Evolutionary conservation across 2,888 invertebrate genomes (phyloP).

Genomic region (Mimachlamys varia): DNA sequence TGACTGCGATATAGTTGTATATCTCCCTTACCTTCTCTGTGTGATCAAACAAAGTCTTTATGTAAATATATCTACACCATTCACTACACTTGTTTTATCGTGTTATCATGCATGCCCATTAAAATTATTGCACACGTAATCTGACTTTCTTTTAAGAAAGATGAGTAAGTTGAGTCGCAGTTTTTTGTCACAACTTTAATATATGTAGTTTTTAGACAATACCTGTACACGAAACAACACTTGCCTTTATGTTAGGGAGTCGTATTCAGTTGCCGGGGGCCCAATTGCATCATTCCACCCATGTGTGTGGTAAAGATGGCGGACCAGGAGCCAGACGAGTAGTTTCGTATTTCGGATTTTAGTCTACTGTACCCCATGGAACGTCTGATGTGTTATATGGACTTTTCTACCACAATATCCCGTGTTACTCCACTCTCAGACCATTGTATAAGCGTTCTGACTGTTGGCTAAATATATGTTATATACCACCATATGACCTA

Average conservation of each 20-base stretch:
- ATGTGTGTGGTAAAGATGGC: constrained; percentile 28
- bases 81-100: not conserved
- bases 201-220: not conserved
- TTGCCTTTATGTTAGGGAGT: not conserved
- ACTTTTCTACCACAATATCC: too few species aligned
- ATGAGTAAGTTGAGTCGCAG: not conserved
- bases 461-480: too few species aligned
- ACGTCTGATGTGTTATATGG: not conserved
- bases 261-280: not conserved
- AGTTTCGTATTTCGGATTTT: not conserved
- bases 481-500: too few species aligned
- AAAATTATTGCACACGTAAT: not conserved
- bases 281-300: not conserved
- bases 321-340: not conserved
- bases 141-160: not conserved
- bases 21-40: not conserved
- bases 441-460: too few species aligned
- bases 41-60: not conserved
- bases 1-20: not conserved
- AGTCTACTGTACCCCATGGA: not conserved
- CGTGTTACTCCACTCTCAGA: too few species aligned
- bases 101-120: not conserved
- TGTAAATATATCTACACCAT: not conserved
- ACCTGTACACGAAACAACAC: not conserved
- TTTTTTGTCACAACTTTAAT: not conserved